Evolutionary conservation across 2,113 vertebrate genomes (phyloP).

Genomic region (Zapornia atra): DNA sequence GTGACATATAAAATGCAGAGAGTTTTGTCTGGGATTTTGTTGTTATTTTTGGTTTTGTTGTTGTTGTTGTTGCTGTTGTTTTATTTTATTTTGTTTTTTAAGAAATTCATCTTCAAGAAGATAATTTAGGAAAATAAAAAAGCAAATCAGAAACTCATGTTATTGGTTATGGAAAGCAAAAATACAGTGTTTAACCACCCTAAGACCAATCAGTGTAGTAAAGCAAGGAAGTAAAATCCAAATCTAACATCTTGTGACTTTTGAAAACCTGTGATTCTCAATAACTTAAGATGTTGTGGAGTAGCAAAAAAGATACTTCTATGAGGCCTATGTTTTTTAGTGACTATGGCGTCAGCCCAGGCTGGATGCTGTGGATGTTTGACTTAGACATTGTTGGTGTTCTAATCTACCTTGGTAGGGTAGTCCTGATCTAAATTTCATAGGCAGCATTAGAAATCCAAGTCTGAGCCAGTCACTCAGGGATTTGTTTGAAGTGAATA

Average conservation of each 20-base stretch:
- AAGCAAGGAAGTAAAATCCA: background rate
- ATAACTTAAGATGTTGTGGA: background rate
- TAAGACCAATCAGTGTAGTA: background rate
- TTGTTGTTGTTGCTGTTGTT: too few relatives aligned
- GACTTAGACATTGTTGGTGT: fast-evolving
- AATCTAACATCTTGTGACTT: background rate
- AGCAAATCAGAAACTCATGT: fast-evolving
- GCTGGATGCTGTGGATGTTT: fast-evolving
- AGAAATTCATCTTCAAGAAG: background rate
- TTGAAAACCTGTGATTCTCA: background rate
- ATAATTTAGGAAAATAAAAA: background rate
- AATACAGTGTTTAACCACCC: fast-evolving
- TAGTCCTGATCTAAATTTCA: background rate
- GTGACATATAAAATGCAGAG: background rate
- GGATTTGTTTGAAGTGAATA: background rate
- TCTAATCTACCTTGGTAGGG: fast-evolving
- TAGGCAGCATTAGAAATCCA: background rate
- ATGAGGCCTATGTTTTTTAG: background rate
- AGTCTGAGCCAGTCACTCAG: background rate
- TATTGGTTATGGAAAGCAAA: background rate
- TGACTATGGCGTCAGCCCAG: background rate
- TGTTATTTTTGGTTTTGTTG: too few relatives aligned
- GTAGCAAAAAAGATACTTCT: background rate
- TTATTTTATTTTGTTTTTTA: background rate
- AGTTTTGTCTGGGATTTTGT: fast-evolving